A percentile compares a stretch with the other conserved stretches of the same genome.
phyloP scores from a whole-genome alignment of 2,888 invertebrate species.

The Macrosiphum euphorbiae region DNA sequence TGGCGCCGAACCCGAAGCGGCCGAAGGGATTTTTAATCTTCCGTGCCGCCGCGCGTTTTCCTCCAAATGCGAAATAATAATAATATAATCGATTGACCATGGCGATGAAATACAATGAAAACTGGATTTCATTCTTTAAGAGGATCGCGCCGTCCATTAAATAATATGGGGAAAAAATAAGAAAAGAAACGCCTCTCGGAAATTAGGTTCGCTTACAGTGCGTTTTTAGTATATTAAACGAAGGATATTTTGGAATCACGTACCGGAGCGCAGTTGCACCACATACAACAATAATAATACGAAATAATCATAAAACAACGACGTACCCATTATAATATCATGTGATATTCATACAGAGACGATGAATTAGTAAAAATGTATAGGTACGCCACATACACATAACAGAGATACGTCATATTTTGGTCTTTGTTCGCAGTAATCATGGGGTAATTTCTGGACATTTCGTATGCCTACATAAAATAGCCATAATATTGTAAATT shows the following conservation, averaged over 20 bases:
- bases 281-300: background rate
- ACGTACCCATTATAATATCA: background rate
- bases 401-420: background rate
- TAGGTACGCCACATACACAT: background rate
- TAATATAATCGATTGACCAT: constrained; percentile 6
- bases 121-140: background rate
- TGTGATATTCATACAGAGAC: background rate
- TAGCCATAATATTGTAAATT: background rate
- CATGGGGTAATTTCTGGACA: background rate
- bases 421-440: background rate
- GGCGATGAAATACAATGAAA: background rate
- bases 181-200: background rate
- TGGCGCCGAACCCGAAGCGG: constrained; percentile 43
- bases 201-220: constrained; percentile 1
- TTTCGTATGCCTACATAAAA: background rate
- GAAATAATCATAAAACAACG: background rate
- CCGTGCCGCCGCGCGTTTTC: background rate
- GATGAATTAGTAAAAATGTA: background rate
- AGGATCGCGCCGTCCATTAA: background rate
- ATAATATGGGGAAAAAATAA: background rate
- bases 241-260: background rate
- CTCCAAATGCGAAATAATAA: constrained; percentile 4
- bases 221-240: background rate
- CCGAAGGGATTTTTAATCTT: constrained; percentile 41
- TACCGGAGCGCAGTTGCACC: background rate